Evolutionary conservation across 2,113 vertebrate genomes (phyloP).

Genomic region (Choloepus hoffmanni): DNA sequence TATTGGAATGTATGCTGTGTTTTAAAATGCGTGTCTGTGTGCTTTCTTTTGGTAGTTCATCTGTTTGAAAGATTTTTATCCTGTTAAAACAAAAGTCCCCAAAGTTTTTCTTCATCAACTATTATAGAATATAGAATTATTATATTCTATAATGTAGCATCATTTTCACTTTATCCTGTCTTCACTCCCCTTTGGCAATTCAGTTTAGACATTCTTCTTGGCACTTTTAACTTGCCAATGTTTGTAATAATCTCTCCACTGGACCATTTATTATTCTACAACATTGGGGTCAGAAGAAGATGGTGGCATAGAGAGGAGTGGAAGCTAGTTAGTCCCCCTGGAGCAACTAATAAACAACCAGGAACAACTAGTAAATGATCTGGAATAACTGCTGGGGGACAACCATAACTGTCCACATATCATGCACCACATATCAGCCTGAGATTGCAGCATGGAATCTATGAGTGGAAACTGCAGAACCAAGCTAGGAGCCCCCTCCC

Average conservation of each 20-base stretch:
- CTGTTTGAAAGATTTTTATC: conserved; percentile 28
- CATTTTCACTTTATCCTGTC: conserved; percentile 28
- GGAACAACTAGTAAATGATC: too few relatives aligned
- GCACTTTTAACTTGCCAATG: conserved; percentile 2
- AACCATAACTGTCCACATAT: too few relatives aligned
- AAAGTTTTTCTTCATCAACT: conserved; percentile 9
- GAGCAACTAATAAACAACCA: too few relatives aligned
- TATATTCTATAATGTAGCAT: background rate
- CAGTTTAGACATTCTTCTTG: conserved; percentile 1
- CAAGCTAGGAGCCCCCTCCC: too few relatives aligned
- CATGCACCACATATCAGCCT: too few relatives aligned
- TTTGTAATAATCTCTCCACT: conserved; percentile 15
- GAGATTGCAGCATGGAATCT: too few relatives aligned
- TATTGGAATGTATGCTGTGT: conserved; percentile 51
- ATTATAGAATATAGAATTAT: conserved; percentile 12
- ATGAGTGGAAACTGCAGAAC: too few relatives aligned
- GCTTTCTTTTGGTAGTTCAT: background rate
- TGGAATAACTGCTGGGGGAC: too few relatives aligned
- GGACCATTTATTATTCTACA: background rate
- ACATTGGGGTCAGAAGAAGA: too few relatives aligned
- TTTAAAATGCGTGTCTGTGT: background rate
- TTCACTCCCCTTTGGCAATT: background rate
- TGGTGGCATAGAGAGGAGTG: too few relatives aligned
- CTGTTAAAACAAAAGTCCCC: background rate
- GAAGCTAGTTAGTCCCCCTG: too few relatives aligned